phyloP scores from a whole-genome alignment of 2,113 vertebrate genomes.

The Callipepla squamata region DNA sequence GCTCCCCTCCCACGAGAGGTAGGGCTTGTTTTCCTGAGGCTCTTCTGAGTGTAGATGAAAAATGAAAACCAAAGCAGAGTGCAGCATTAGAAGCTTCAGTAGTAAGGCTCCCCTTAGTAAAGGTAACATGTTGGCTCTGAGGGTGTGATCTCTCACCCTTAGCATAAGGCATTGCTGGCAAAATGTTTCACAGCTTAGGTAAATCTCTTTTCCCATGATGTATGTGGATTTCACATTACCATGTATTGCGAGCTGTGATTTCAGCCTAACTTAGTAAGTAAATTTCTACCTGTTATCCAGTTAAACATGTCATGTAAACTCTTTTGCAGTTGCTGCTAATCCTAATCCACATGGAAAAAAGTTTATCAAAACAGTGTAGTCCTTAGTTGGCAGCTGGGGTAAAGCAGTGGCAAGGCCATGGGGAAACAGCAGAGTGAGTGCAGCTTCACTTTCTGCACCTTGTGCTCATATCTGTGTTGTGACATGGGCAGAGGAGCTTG shows the following conservation, averaged over 20 bases:
- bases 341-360: background rate
- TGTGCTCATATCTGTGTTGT: background rate
- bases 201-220: background rate
- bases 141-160: background rate
- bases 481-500: accelerated
- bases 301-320: background rate
- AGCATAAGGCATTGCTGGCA: background rate
- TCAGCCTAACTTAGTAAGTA: background rate
- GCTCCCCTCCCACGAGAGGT: background rate
- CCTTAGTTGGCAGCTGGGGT: accelerated
- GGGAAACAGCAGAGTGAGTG: background rate
- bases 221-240: background rate
- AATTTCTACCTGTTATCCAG: background rate
- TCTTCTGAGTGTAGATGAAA: background rate
- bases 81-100: background rate
- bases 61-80: background rate
- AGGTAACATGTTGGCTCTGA: background rate
- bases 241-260: background rate
- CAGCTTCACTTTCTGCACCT: background rate
- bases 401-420: background rate
- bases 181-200: background rate
- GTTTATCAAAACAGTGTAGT: background rate
- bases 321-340: background rate
- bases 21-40: background rate
- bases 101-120: background rate